These are phyloP conservation scores for Muschampia plurimacula DNA, from an alignment of 2,888 invertebrate species.

Conservation along the genomic window DNA sequence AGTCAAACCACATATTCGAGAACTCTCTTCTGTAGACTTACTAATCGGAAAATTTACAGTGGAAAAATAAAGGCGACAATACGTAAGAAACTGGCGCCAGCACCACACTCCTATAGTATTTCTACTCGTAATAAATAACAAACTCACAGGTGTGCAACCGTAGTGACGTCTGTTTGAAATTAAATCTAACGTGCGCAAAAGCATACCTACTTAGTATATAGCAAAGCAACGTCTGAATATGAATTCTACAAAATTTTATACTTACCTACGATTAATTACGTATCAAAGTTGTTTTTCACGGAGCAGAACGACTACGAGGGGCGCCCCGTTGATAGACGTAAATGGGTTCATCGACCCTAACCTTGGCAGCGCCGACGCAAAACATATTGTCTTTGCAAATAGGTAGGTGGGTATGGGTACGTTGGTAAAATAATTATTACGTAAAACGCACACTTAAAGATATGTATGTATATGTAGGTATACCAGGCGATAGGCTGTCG, in stretches of 20 bases:
- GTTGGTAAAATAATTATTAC: constrained; percentile 55
- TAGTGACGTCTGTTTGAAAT: neutral
- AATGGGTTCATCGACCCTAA: constrained; percentile 77
- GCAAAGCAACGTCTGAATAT: neutral
- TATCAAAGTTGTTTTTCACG: constrained; percentile 50
- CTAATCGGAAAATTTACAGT: neutral
- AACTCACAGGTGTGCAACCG: neutral
- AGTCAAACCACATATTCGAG: neutral
- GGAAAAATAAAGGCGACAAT: neutral
- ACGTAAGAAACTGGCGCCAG: neutral
- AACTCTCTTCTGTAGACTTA: neutral
- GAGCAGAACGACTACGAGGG: constrained; percentile 48
- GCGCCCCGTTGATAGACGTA: constrained; percentile 65
- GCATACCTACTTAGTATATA: too few species aligned
- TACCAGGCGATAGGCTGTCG: too few species aligned
- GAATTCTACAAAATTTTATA: constrained; percentile 2
- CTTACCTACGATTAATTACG: neutral
- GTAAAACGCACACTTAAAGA: constrained; percentile 43
- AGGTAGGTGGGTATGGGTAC: constrained; percentile 16
- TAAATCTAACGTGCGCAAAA: neutral
- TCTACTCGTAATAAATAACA: neutral
- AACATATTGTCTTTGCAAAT: constrained; percentile 61
- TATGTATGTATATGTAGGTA: constrained; percentile 8
- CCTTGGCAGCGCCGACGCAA: constrained; percentile 75
- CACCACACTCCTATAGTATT: neutral